phyloP scores from a whole-genome alignment of 2,797 vertebrate genomes.

The Balearica regulorum region DNA sequence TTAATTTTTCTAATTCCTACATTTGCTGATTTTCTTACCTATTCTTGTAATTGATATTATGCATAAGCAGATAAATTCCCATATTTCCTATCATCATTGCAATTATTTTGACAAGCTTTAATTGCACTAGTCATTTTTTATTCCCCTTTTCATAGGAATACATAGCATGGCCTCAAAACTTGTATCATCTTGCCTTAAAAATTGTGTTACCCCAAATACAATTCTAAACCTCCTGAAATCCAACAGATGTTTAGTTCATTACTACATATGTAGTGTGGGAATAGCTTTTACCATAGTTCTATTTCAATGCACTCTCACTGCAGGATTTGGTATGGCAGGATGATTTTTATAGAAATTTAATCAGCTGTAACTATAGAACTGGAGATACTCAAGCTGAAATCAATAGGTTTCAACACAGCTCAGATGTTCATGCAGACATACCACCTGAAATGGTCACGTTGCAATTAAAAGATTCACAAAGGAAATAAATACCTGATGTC shows the following conservation, averaged over 20 bases:
- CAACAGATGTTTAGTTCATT: conserved; percentile 1
- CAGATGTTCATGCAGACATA: not conserved
- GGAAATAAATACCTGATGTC: not conserved
- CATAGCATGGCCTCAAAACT: not conserved
- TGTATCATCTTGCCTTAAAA: not conserved
- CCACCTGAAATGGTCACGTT: not conserved
- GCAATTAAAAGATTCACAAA: not conserved
- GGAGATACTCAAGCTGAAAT: not conserved
- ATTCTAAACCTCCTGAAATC: conserved; percentile 2
- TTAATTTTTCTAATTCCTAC: not conserved
- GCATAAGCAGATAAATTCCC: not conserved
- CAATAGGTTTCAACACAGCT: not conserved
- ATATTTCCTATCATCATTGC: not conserved
- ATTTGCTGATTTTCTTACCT: conserved; percentile 7
- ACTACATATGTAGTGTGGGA: not conserved
- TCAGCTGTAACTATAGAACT: not conserved
- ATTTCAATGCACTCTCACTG: not conserved
- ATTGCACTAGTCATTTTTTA: not conserved
- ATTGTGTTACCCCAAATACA: not conserved
- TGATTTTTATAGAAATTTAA: conserved; percentile 27
- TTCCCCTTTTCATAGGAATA: not conserved
- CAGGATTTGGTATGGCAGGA: not conserved
- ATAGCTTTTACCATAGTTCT: not conserved
- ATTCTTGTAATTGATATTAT: not conserved
- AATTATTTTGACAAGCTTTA: conserved; percentile 37